A percentile compares a stretch with the other conserved stretches of the same genome.
phyloP scores from a whole-genome alignment of 1,140 invertebrate genomes.

The Psix sp. region DNA sequence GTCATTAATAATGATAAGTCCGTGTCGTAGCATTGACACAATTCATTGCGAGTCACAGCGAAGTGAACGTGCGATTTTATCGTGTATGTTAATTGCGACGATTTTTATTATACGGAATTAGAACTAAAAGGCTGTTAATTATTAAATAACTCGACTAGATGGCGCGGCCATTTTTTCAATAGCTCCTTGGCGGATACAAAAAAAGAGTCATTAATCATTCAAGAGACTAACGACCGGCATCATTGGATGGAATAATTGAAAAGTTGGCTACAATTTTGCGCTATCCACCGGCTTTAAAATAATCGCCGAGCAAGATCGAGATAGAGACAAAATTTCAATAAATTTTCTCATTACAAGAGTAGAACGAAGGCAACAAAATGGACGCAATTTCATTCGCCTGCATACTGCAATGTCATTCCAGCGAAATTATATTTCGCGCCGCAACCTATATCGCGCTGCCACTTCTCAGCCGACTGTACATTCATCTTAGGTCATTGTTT shows the following conservation, averaged over 20 bases:
- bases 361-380: slow-evolving; percentile 43
- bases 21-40: slow-evolving; percentile 45
- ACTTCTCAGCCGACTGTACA: slow-evolving; percentile 6
- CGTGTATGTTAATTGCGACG: slow-evolving; percentile 11
- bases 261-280: slow-evolving; percentile 48
- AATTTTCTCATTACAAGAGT: slow-evolving; percentile 49
- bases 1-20: slow-evolving; percentile 34
- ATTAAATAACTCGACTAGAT: slow-evolving; percentile 1
- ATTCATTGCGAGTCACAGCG: slow-evolving; percentile 24
- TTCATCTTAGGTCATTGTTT: slow-evolving; percentile 50
- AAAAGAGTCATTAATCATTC: slow-evolving; percentile 19
- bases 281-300: slow-evolving; percentile 25
- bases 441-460: slow-evolving; percentile 27
- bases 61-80: slow-evolving; percentile 43
- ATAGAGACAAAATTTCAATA: slow-evolving; percentile 52
- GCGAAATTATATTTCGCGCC: slow-evolving; percentile 50
- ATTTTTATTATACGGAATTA: slow-evolving; percentile 24
- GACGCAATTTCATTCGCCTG: slow-evolving; percentile 39
- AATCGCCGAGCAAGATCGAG: slow-evolving; percentile 26
- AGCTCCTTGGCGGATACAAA: neutral
- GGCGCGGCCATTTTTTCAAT: neutral
- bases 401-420: slow-evolving; percentile 53
- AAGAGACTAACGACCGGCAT: slow-evolving; percentile 1
- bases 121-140: slow-evolving; percentile 21
- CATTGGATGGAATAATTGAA: slow-evolving; percentile 40